Conservation (phyloP, 2,113 vertebrate genomes). For the Oreocharis arfaki region DNA sequence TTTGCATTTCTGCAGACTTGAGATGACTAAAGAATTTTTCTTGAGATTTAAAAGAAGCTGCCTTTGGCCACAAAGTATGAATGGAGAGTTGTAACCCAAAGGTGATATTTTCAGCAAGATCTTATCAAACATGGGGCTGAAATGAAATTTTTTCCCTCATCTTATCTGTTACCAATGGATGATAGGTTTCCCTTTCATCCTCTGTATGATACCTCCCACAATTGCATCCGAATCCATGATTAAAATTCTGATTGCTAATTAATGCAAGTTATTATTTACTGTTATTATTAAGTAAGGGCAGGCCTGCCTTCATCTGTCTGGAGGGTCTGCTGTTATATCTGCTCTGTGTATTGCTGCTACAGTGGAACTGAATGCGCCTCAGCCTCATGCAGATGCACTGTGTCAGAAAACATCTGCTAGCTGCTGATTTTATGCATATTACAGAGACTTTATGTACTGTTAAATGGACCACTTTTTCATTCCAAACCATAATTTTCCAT, state of each 20-base stretch:
- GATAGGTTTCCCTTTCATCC: neutral
- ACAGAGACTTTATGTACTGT: slow-evolving; percentile 62
- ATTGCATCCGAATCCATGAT: neutral
- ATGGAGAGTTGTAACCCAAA: neutral
- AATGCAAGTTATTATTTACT: slow-evolving; percentile 37
- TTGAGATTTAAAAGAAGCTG: neutral
- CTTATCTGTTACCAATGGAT: neutral
- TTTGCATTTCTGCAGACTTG: neutral
- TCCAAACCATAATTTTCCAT: slow-evolving; percentile 64
- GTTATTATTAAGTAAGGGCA: slow-evolving; percentile 1
- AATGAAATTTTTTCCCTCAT: neutral
- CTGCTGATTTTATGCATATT: slow-evolving; percentile 65
- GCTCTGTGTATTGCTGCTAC: neutral
- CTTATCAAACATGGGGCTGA: neutral
- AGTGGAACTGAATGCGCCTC: neutral
- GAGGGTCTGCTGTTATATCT: slow-evolving; percentile 28
- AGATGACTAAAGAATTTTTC: neutral
- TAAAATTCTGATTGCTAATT: slow-evolving; percentile 22
- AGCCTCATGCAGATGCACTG: slow-evolving; percentile 41
- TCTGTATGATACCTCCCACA: neutral
- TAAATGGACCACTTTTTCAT: slow-evolving; percentile 65
- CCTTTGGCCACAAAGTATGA: neutral
- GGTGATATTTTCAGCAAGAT: neutral
- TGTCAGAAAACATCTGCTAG: slow-evolving; percentile 65
- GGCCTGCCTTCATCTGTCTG: slow-evolving; percentile 28